Conservation (phyloP, 2,797 vertebrate species). For the Apogon talboti region DNA sequence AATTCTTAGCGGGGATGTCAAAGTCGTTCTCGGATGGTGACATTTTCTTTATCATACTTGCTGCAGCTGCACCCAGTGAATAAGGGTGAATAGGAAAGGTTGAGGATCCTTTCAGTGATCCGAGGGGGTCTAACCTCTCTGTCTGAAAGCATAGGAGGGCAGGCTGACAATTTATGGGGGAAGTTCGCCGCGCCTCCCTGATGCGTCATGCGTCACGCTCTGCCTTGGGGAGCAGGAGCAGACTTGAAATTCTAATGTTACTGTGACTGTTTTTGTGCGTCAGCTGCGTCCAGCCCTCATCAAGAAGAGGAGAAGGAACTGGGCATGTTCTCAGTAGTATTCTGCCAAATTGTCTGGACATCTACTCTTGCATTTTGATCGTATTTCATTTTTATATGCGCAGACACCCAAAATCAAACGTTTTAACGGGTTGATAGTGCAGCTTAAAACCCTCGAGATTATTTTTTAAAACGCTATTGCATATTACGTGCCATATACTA, state of each 20-base stretch:
- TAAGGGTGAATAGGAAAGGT: constrained; percentile 1
- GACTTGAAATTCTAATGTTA: constrained; percentile 48
- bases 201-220: constrained; percentile 71
- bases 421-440: too few relatives aligned
- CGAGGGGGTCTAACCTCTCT: constrained; percentile 23
- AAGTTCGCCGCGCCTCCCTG: constrained; percentile 66
- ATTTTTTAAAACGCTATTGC: too few relatives aligned
- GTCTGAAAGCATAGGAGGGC: constrained; percentile 29
- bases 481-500: too few relatives aligned
- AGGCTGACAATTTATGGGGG: constrained; percentile 62
- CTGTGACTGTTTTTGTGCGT: constrained; percentile 63
- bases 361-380: too few relatives aligned
- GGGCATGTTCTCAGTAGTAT: constrained; percentile 2
- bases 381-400: too few relatives aligned
- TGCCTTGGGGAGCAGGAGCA: constrained; percentile 44
- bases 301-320: background rate
- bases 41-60: constrained; percentile 96
- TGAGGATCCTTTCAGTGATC: constrained; percentile 18
- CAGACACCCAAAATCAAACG: too few relatives aligned
- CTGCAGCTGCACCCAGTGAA: constrained; percentile 49
- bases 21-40: constrained; percentile 88
- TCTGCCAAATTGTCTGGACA: too few relatives aligned
- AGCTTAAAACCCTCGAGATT: too few relatives aligned
- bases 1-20: constrained; percentile 95
- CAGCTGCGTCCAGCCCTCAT: constrained; percentile 35